These are phyloP conservation scores for Heliconius congener DNA, from an alignment of 1,140 invertebrate species.

Conservation along the genomic window DNA sequence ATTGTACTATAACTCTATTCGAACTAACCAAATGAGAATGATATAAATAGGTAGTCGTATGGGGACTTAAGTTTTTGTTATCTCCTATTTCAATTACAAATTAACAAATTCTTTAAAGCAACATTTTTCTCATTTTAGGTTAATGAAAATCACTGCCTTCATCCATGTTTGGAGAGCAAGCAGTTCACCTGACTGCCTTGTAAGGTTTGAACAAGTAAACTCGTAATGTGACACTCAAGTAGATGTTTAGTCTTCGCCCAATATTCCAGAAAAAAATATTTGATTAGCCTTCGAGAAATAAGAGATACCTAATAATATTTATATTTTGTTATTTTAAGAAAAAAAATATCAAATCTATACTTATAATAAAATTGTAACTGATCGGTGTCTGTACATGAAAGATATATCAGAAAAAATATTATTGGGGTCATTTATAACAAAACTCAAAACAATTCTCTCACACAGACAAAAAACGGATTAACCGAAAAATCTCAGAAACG, in stretches of 20 bases:
- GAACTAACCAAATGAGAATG: too few species aligned
- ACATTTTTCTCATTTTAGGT: constrained; percentile 76
- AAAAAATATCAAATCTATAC: too few species aligned
- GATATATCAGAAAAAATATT: too few species aligned
- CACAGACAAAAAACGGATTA: too few species aligned
- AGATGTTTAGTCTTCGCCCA: background rate
- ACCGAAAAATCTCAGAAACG: too few species aligned
- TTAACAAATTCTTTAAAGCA: constrained; percentile 40
- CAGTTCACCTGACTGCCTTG: constrained; percentile 56
- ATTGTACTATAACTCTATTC: too few species aligned
- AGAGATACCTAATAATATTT: too few species aligned
- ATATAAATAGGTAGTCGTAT: background rate
- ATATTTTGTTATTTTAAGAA: too few species aligned
- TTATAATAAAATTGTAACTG: too few species aligned
- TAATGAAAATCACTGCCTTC: constrained; percentile 67
- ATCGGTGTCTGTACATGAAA: too few species aligned
- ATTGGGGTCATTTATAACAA: too few species aligned
- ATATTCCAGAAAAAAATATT: background rate
- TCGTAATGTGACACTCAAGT: constrained; percentile 20
- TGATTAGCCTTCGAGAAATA: background rate
- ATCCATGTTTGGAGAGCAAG: constrained; percentile 50
- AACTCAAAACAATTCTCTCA: too few species aligned
- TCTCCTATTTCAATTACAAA: constrained; percentile 1
- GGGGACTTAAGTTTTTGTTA: background rate
- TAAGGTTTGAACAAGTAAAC: constrained; percentile 41